phyloP scores from a whole-genome alignment of 2,113 vertebrate genomes.

The Parotia lawesii region DNA sequence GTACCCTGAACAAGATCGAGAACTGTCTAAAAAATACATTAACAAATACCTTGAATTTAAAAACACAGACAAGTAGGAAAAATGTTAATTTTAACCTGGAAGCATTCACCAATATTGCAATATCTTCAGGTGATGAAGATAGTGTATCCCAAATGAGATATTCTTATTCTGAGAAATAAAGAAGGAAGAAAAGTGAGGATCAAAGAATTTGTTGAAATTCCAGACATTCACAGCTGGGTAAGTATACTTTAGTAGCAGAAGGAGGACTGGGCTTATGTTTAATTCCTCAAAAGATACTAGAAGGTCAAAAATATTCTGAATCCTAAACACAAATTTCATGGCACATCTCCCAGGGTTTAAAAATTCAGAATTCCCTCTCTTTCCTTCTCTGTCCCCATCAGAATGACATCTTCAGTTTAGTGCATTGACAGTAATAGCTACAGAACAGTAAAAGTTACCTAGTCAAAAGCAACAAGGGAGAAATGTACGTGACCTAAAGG shows the following conservation, averaged over 20 bases:
- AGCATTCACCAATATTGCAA: background rate
- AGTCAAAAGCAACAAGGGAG: background rate
- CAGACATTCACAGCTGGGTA: background rate
- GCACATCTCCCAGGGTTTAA: background rate
- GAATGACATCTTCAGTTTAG: background rate
- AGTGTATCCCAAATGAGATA: background rate
- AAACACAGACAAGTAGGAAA: background rate
- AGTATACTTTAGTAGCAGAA: background rate
- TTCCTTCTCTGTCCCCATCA: background rate
- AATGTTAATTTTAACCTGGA: background rate
- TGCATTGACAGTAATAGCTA: background rate
- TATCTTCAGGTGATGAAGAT: background rate
- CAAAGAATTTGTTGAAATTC: background rate
- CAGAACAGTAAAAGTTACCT: background rate
- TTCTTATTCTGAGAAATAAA: background rate
- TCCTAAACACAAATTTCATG: background rate
- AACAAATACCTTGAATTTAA: background rate
- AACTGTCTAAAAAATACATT: background rate
- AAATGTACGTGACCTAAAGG: background rate
- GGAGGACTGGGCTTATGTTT: background rate
- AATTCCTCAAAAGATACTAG: background rate
- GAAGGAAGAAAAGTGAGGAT: background rate
- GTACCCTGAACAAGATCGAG: background rate
- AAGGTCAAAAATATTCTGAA: background rate
- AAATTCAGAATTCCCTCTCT: background rate